Conservation (phyloP, 1,140 invertebrate species). For the Prorops nasuta region DNA sequence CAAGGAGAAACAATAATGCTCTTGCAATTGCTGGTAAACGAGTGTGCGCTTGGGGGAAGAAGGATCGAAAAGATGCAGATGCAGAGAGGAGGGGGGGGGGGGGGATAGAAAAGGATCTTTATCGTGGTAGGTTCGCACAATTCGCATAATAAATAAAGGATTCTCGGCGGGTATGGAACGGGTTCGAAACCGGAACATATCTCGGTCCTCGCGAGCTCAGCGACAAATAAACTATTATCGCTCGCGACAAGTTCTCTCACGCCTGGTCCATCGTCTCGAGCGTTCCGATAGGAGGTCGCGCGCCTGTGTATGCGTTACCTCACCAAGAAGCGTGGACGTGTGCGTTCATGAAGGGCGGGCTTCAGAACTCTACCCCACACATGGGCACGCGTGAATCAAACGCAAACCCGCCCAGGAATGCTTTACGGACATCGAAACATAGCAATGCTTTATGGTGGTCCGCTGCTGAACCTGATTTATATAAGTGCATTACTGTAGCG, state of each 20-base stretch:
- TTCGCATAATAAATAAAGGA: slow-evolving; percentile 57
- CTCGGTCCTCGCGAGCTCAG: slow-evolving; percentile 38
- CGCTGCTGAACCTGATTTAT: slow-evolving; percentile 57
- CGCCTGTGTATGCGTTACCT: slow-evolving; percentile 19
- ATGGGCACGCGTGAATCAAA: slow-evolving; percentile 54
- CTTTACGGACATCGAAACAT: slow-evolving; percentile 57
- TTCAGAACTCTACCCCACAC: slow-evolving; percentile 24
- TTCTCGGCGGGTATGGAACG: slow-evolving; percentile 35
- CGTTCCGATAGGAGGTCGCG: not conserved
- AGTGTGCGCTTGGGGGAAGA: no score
- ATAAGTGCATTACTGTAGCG: slow-evolving; percentile 56
- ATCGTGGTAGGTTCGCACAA: slow-evolving; percentile 53
- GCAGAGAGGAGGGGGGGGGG: slow-evolving; percentile 6
- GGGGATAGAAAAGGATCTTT: slow-evolving; percentile 55
- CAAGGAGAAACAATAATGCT: no score
- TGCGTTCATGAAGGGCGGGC: slow-evolving; percentile 38
- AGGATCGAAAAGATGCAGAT: slow-evolving; percentile 10
- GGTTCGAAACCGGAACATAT: slow-evolving; percentile 54
- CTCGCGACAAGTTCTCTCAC: slow-evolving; percentile 56
- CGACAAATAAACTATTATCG: slow-evolving; percentile 59
- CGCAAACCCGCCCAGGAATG: slow-evolving; percentile 54
- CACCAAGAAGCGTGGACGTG: slow-evolving; percentile 18
- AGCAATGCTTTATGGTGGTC: slow-evolving; percentile 60
- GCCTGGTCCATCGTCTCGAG: slow-evolving; percentile 31
- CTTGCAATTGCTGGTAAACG: no score